Evolutionary conservation across 2,113 vertebrate species (phyloP).

Genomic region (Zosterops hypoxanthus): DNA sequence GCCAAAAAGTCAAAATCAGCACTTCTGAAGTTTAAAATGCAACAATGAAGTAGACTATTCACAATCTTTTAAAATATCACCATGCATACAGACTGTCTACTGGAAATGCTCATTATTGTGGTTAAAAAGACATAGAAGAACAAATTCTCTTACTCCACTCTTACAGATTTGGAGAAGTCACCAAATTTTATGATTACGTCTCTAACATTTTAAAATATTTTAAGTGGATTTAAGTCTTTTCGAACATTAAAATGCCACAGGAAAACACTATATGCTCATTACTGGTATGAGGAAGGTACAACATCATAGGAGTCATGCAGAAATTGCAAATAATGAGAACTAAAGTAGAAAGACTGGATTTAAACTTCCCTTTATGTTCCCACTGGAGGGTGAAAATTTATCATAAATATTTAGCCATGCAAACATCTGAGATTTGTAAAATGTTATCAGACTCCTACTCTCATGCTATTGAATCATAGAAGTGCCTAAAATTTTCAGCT

Average conservation of each 20-base stretch:
- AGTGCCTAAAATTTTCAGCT: neutral
- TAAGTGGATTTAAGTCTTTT: neutral
- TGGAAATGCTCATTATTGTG: neutral
- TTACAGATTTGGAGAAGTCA: neutral
- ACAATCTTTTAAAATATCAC: neutral
- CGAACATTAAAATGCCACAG: neutral
- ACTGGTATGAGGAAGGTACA: neutral
- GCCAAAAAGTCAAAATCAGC: neutral
- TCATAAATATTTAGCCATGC: neutral
- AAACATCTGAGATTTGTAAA: neutral
- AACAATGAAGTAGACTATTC: neutral
- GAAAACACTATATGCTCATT: neutral
- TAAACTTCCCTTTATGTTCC: neutral
- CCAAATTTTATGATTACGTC: neutral
- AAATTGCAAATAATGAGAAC: neutral
- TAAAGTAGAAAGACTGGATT: neutral
- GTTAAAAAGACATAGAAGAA: neutral
- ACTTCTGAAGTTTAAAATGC: neutral
- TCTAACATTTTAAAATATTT: neutral
- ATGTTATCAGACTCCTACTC: neutral
- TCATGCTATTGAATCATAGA: neutral
- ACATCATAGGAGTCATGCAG: neutral
- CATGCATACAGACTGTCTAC: neutral
- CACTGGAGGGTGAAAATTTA: neutral
- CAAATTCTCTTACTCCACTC: neutral